phyloP scores from a whole-genome alignment of 2,113 vertebrate genomes.

The Pycnonotus jocosus region DNA sequence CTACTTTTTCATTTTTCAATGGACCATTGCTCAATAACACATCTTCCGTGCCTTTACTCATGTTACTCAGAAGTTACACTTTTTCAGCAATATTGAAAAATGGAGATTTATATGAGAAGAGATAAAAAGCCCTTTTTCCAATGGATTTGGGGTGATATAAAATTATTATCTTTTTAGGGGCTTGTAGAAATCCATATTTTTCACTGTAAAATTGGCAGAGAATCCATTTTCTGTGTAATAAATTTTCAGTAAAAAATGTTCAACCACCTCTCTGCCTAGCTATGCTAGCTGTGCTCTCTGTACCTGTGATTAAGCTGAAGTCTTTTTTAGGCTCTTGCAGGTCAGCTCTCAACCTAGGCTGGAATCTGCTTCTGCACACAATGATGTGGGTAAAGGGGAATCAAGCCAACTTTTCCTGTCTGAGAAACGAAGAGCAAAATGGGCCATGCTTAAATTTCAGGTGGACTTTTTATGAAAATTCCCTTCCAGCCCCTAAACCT shows the following conservation, averaged over 20 bases:
- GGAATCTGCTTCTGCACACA: background rate
- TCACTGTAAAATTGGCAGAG: background rate
- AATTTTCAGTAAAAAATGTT: background rate
- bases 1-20: slow-evolving; percentile 18
- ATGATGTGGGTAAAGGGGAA: accelerated
- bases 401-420: background rate
- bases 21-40: background rate
- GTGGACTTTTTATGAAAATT: background rate
- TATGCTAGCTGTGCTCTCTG: accelerated
- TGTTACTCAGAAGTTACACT: background rate
- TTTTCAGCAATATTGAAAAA: background rate
- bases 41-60: background rate
- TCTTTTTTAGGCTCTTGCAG: background rate
- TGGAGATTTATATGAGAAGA: background rate
- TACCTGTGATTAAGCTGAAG: background rate
- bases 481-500: background rate
- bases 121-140: background rate
- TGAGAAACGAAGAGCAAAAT: background rate
- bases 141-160: background rate
- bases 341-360: background rate
- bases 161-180: background rate
- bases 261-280: background rate
- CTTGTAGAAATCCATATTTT: background rate
- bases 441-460: accelerated
- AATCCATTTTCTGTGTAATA: background rate